phyloP scores from a whole-genome alignment of 2,888 invertebrate genomes.

The Campaea margaritaria region DNA sequence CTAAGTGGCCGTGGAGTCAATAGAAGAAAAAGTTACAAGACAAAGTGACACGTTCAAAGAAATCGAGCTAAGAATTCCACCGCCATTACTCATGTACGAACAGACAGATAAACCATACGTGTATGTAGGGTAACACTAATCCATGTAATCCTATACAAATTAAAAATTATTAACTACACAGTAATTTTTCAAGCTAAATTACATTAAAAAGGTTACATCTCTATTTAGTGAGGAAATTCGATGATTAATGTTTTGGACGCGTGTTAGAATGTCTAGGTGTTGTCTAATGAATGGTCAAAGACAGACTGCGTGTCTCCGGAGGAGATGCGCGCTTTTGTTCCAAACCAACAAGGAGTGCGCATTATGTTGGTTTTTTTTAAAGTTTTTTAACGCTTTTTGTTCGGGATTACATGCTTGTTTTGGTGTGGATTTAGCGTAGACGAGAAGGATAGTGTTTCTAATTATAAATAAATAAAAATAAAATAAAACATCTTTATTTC shows the following conservation, averaged over 20 bases:
- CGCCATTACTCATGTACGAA: constrained; percentile 45
- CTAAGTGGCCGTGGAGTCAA: constrained; percentile 5
- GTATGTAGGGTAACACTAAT: constrained; percentile 58
- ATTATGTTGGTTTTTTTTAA: constrained; percentile 53
- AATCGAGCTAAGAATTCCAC: constrained; percentile 37
- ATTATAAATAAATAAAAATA: no score
- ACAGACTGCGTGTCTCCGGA: constrained; percentile 68
- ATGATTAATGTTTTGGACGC: constrained; percentile 60
- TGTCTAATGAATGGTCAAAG: constrained; percentile 53
- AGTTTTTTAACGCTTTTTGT: constrained; percentile 55
- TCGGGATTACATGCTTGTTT: constrained; percentile 35
- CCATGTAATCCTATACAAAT: constrained; percentile 72
- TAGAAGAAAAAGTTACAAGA: constrained; percentile 16
- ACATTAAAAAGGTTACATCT: constrained; percentile 46
- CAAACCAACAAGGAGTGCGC: constrained; percentile 54
- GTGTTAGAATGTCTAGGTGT: constrained; percentile 53
- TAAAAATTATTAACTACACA: constrained; percentile 64
- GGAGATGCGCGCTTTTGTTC: constrained; percentile 58
- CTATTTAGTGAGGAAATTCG: constrained; percentile 50
- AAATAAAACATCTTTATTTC: no score
- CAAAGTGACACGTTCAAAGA: constrained; percentile 2
- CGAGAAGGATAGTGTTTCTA: not conserved
- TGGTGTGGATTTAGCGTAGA: constrained; percentile 1
- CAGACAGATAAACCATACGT: constrained; percentile 43
- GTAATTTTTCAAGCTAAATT: constrained; percentile 59